Conservation (phyloP, 2,888 invertebrate species). For the Lomographa bimaculata region DNA sequence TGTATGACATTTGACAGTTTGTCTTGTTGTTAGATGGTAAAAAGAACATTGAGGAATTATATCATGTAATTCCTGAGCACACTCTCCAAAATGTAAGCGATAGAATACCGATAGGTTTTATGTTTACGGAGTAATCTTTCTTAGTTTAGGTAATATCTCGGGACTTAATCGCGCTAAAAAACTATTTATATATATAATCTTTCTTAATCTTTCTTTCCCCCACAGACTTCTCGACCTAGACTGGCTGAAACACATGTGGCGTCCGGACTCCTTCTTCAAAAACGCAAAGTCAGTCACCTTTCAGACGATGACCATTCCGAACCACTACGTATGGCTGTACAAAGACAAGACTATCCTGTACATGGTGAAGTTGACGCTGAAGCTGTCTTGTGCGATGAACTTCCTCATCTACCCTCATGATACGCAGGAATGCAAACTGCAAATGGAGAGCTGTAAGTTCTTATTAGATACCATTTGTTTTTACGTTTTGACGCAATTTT, state of each 20-base stretch:
- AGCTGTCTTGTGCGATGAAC: conserved; percentile 96
- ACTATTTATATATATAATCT: too few species aligned
- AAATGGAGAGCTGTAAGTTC: conserved; percentile 96
- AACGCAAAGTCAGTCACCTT: conserved; percentile 97
- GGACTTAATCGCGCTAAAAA: too few species aligned
- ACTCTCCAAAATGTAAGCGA: too few species aligned
- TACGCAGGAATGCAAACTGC: conserved; percentile 96
- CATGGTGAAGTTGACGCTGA: conserved; percentile 92
- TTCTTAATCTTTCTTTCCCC: conserved; percentile 7
- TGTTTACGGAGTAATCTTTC: too few species aligned
- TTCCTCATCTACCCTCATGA: conserved; percentile 97
- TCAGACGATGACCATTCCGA: conserved; percentile 97
- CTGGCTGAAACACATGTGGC: conserved; percentile 96
- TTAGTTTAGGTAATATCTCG: too few species aligned
- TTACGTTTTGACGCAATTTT: too few species aligned
- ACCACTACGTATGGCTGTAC: conserved; percentile 96
- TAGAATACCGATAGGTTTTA: too few species aligned
- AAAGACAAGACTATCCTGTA: conserved; percentile 85
- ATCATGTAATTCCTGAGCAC: too few species aligned
- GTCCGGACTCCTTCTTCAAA: conserved; percentile 97
- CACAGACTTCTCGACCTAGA: conserved; percentile 91
- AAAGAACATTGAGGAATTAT: too few species aligned
- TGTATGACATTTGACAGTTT: too few species aligned
- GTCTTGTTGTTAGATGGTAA: too few species aligned
- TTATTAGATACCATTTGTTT: too few species aligned